These are phyloP conservation scores for Zophobas atratus DNA, from an alignment of 1,140 invertebrate species.

Conservation along the genomic window DNA sequence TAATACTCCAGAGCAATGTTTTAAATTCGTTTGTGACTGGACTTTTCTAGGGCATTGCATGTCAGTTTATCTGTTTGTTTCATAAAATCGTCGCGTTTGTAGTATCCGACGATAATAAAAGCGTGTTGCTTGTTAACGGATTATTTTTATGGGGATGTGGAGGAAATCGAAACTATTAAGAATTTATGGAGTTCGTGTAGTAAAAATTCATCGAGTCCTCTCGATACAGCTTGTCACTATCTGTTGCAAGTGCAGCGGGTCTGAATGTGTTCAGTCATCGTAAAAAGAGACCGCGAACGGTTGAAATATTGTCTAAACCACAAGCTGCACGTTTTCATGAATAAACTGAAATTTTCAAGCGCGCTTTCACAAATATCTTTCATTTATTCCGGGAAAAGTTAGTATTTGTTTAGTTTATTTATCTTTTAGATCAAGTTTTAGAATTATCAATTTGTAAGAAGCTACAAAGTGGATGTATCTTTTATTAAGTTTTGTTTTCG, in stretches of 20 bases:
- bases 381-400: conserved; percentile 21
- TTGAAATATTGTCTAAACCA: conserved; percentile 31
- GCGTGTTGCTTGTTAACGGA: background rate
- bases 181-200: conserved; percentile 1
- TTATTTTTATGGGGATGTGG: background rate
- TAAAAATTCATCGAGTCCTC: conserved; percentile 22
- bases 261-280: conserved; percentile 19
- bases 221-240: conserved; percentile 4
- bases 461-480: too few species aligned
- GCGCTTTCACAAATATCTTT: conserved; percentile 33
- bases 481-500: too few species aligned
- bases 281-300: conserved; percentile 22
- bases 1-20: too few species aligned
- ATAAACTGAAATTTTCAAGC: conserved; percentile 35
- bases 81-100: too few species aligned
- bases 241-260: background rate
- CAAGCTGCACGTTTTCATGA: conserved; percentile 22
- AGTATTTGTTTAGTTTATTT: conserved; percentile 12
- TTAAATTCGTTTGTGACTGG: too few species aligned
- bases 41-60: too few species aligned
- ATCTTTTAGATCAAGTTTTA: conserved; percentile 2
- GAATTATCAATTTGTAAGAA: too few species aligned
- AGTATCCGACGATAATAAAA: background rate
- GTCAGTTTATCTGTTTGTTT: too few species aligned
- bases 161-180: background rate